Percentiles rank a stretch among this genome's conserved stretches.
These are phyloP conservation scores for Cyanistes caeruleus DNA, from an alignment of 2,113 vertebrate species.

Conservation along the genomic window DNA sequence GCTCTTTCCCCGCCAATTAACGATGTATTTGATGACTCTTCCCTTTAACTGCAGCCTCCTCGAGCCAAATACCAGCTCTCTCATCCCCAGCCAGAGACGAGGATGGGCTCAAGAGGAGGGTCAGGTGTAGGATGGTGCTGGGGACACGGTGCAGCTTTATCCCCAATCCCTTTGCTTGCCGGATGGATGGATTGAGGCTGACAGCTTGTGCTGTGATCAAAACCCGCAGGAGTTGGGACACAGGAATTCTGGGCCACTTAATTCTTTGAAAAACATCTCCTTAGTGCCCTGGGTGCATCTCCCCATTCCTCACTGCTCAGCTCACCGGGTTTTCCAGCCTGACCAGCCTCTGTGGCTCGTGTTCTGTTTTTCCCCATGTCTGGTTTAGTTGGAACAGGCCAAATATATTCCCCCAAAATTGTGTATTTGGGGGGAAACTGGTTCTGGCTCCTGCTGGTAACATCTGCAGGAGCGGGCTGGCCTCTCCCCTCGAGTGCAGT, in stretches of 20 bases:
- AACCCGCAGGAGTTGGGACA: rapidly evolving
- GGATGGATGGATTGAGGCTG: rapidly evolving
- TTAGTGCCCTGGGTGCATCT: neutral
- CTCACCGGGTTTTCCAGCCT: rapidly evolving
- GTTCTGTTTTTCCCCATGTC: rapidly evolving
- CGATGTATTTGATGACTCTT: rapidly evolving
- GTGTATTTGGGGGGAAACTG: neutral
- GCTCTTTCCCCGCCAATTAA: rapidly evolving
- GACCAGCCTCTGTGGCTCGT: rapidly evolving
- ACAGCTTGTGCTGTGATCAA: neutral
- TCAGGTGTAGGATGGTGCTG: neutral
- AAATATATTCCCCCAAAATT: neutral
- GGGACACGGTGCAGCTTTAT: rapidly evolving
- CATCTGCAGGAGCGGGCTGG: neutral
- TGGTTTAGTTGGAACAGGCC: neutral
- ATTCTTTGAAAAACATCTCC: rapidly evolving
- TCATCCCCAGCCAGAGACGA: neutral
- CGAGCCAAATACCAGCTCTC: rapidly evolving
- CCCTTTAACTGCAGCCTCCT: neutral
- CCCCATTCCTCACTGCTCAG: neutral
- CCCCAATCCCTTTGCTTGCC: rapidly evolving
- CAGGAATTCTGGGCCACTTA: neutral
- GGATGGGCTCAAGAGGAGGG: neutral
- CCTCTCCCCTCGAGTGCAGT: neutral
- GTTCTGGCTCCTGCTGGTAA: neutral